A percentile compares a stretch with the other conserved stretches of the same genome.
Evolutionary conservation across 2,113 vertebrate genomes (phyloP).

Genomic region (Desmodus rotundus): DNA sequence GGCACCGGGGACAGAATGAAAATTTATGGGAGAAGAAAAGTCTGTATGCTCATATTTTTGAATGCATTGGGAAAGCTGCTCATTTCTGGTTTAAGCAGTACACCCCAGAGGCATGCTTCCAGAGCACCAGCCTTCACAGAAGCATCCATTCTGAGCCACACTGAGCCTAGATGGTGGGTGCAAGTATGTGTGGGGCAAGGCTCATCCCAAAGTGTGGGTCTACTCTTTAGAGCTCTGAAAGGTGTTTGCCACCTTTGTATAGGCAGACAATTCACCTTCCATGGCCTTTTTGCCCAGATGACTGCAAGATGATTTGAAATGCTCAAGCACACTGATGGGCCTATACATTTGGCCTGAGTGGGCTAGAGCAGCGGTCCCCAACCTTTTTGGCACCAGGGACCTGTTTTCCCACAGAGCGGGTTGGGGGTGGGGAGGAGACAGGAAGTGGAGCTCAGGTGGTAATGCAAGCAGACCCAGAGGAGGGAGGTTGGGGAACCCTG

Average conservation of each 20-base stretch:
- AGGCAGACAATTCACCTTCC: background rate
- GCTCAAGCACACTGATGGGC: background rate
- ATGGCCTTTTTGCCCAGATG: background rate
- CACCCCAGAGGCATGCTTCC: background rate
- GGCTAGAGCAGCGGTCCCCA: background rate
- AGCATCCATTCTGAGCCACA: background rate
- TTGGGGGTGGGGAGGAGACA: no score
- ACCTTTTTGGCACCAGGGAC: no score
- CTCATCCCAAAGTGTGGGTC: background rate
- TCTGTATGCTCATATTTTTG: conserved; percentile 11
- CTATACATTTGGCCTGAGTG: background rate
- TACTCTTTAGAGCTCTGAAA: background rate
- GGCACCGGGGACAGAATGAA: background rate
- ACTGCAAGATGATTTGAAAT: background rate
- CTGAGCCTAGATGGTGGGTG: background rate
- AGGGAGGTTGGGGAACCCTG: no score
- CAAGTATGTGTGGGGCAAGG: background rate
- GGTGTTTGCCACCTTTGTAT: background rate
- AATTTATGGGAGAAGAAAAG: conserved; percentile 28
- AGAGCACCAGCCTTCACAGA: background rate
- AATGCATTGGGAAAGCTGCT: background rate
- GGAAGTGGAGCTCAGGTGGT: no score
- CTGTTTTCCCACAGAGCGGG: no score
- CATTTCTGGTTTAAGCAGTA: background rate
- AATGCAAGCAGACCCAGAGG: no score